phyloP scores from a whole-genome alignment of 2,113 vertebrate genomes.

The Herpailurus yagouaroundi region DNA sequence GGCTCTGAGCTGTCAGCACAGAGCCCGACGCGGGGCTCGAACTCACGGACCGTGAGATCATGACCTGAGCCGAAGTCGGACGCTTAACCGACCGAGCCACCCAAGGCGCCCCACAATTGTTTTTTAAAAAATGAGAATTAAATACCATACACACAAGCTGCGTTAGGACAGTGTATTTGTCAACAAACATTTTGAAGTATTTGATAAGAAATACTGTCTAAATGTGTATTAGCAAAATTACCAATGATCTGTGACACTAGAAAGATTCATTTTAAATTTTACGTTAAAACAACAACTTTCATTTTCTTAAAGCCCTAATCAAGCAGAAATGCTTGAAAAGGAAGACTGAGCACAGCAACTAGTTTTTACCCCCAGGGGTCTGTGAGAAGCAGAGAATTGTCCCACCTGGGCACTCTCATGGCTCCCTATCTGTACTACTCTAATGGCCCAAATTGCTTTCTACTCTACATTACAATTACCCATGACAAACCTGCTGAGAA shows the following conservation, averaged over 20 bases:
- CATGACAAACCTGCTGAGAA: not conserved
- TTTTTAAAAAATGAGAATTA: constrained; percentile 2
- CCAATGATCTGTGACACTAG: not conserved
- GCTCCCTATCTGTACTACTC: not conserved
- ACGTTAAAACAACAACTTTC: not conserved
- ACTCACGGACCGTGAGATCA: no score
- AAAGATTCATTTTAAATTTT: constrained; percentile 17
- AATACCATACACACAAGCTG: not conserved
- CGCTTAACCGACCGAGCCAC: no score
- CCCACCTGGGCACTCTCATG: not conserved
- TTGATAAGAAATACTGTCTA: constrained; percentile 6
- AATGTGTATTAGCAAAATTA: not conserved
- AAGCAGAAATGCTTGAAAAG: not conserved
- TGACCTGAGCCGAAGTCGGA: no score
- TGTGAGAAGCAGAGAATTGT: not conserved
- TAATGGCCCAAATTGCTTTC: not conserved
- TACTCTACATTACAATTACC: not conserved
- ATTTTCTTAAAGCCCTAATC: not conserved
- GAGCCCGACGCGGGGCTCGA: no score
- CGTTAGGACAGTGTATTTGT: not conserved
- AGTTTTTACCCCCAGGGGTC: not conserved
- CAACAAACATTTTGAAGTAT: constrained; percentile 12
- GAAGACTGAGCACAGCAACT: not conserved
- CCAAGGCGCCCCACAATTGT: no score
- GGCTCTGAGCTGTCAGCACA: no score